Base-by-base conservation (phyloP, 2,888 invertebrate genomes). In the Drosophila limbata region DNA sequence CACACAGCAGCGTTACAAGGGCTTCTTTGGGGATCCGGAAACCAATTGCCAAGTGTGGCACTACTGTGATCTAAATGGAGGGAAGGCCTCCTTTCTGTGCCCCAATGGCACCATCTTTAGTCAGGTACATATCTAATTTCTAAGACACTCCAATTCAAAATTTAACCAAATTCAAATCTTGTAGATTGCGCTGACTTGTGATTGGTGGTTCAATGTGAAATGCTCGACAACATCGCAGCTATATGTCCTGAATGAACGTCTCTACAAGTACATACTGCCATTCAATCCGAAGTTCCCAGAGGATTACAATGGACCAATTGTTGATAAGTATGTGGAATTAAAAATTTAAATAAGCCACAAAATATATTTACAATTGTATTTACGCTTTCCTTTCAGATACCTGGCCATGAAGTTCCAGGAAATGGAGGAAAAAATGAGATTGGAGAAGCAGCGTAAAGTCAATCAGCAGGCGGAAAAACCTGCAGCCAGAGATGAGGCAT, bases 131-230 rank as follows among this genome's bases (percentile, higher is more conserved):
- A 10, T 13, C 8, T 19, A 2, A 1, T 17, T 4, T 17, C 0
- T 1, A 4, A 11, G 1, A 0, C 9, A 2, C n/a, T 13, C 17
- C 5, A 39, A 0, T 1, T 48, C 11, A 5, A 37, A 4, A 15
- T 15, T 31, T 15, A 50, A 40, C 8, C 21, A 48, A 48, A 9
- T 19, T n/a, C 0, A 11, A 11, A 4, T 17, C 13, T 28, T n/a
- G 31, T 2, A 92, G 92, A 96, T 97, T 13, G 96, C 95, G 0
- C 93, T 97, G 45, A 97, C 97, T 0, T 97, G 97, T 89, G 97
- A 97, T 91, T 97, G 97, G 97, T 97, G 97, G 97, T 97, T 96
- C 93, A 97, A 97, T 91, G 97, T 97, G 0, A 95, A 96, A 85
- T 97, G 97, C 91, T 95, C 96, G 28, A 95, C 96, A 13, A 97